These are phyloP conservation scores for Callorhinus ursinus DNA, from an alignment of 2,113 vertebrate species.

Conservation along the genomic window DNA sequence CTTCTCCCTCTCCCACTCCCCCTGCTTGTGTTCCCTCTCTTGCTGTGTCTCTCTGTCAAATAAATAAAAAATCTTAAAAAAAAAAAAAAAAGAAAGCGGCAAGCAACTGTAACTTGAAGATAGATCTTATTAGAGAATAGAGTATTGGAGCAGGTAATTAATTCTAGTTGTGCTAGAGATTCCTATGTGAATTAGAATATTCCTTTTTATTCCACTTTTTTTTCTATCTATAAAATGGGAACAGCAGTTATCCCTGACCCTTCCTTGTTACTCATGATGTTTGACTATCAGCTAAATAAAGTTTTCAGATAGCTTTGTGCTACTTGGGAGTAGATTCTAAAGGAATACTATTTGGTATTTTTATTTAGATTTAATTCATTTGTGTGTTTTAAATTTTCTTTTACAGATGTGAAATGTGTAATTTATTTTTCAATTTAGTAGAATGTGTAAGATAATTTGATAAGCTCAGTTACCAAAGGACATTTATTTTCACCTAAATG, in stretches of 20 bases:
- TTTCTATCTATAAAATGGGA: slow-evolving; percentile 78
- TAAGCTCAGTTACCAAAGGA: slow-evolving; percentile 22
- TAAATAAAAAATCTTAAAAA: no score
- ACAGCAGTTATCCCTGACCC: slow-evolving; percentile 69
- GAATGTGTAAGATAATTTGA: not conserved
- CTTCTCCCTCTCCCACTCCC: no score
- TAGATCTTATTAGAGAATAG: slow-evolving; percentile 22
- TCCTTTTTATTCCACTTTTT: slow-evolving; percentile 44
- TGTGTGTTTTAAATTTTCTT: slow-evolving; percentile 28
- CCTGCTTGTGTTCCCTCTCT: no score
- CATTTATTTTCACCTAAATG: slow-evolving; percentile 49
- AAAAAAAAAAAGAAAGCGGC: not conserved
- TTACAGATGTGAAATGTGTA: slow-evolving; percentile 51
- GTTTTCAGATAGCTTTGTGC: slow-evolving; percentile 46
- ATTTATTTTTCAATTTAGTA: slow-evolving; percentile 27
- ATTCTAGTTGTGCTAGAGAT: slow-evolving; percentile 4
- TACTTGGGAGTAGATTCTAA: slow-evolving; percentile 45
- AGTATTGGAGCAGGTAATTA: not conserved
- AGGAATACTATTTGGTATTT: not conserved
- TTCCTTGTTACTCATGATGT: slow-evolving; percentile 61
- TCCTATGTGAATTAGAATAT: not conserved
- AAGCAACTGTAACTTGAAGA: not conserved
- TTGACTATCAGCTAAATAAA: not conserved
- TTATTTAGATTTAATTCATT: slow-evolving; percentile 47
- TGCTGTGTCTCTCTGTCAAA: no score